These are phyloP conservation scores for Neogobius melanostomus DNA, from an alignment of 2,113 vertebrate species.

Conservation along the genomic window DNA sequence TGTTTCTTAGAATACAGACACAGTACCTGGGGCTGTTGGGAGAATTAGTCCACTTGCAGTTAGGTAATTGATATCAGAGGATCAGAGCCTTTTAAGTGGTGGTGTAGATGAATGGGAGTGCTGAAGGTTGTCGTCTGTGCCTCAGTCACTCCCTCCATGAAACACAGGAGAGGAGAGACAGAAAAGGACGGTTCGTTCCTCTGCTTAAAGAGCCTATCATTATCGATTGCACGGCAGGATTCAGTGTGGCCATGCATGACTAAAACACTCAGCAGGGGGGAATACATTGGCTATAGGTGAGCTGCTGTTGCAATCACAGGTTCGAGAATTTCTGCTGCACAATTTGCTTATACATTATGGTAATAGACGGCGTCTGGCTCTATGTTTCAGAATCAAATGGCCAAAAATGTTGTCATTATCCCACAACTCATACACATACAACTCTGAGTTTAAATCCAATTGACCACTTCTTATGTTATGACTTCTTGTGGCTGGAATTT, in stretches of 20 bases:
- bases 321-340: background rate
- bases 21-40: constrained; percentile 6
- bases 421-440: background rate
- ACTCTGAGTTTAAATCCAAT: too few relatives aligned
- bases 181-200: background rate
- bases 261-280: constrained; percentile 17
- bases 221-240: constrained; percentile 16
- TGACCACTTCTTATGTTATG: too few relatives aligned
- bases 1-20: background rate
- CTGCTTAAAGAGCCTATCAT: constrained; percentile 11
- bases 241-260: constrained; percentile 23
- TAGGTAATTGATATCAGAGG: constrained; percentile 12
- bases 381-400: background rate
- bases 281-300: background rate
- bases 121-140: constrained; percentile 14
- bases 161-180: background rate
- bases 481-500: too few relatives aligned
- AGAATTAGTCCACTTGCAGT: constrained; percentile 16
- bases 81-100: constrained; percentile 1
- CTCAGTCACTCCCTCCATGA: constrained; percentile 14
- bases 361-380: background rate
- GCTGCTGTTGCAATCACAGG: background rate
- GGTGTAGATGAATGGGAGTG: background rate
- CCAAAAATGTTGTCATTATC: background rate
- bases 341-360: background rate